Base-by-base conservation (phyloP, 2,113 vertebrate species). In the Poeciliopsis prolifica region DNA sequence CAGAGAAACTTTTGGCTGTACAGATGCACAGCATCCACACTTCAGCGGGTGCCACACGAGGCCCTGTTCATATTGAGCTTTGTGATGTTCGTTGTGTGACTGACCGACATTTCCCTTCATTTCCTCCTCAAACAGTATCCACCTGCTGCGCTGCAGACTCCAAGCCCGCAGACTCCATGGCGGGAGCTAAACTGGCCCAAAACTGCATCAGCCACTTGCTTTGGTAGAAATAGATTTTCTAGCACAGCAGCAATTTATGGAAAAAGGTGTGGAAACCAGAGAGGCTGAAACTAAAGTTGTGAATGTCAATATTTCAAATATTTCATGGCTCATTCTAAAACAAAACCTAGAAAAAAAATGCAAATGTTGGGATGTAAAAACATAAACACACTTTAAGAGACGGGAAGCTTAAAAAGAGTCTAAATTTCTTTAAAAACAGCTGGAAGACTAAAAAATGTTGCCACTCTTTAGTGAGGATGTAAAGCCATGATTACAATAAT, bases 111-210 rank as follows among this genome's bases (percentile, higher is more conserved):
- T 68, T 26, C 63, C n/a, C 26, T 75, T 75, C 79, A 82, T 86
- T 84, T 85, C 70, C 65, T 75, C 48, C 17, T 42, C 72, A 77
- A 75, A 82, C 77, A 69, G 79, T 64, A 29, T 65, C 70, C 28
- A 37, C 81, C 84, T 44, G 77, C 85, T 81, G 88, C 12, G 88
- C 62, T 37, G 33, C 74, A 70, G 77, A 68, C 76, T 61, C 30
- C 75, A 31, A 2, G 70, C 78, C 65, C 61, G 78, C 69, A 68
- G 61, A 15, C 64, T 64, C 24, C 64, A 65, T 68, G 24, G 0
- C 42, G 35, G 12, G 29, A 54, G 22, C 61, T 44, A 44, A 72
- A 82, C 66, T 64, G 74, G 28, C 40, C 62, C 54, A 71, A 79
- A 71, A 79, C 65, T 63, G 70, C 78, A 72, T 72, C 65, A 22